Base-by-base conservation (phyloP, 2,888 invertebrate species). In the Labia minor region DNA sequence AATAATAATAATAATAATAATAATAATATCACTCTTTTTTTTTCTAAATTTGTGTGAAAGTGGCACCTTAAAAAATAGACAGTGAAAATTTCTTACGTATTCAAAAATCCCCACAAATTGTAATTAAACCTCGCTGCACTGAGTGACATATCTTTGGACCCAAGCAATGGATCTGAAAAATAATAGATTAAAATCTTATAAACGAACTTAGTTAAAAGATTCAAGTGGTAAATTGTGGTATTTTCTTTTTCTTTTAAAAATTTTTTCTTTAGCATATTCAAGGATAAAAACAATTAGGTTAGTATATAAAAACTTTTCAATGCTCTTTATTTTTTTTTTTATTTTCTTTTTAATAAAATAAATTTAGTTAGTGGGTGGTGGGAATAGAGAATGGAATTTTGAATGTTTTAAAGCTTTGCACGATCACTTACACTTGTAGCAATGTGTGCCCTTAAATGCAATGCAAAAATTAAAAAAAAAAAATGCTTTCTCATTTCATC, bases 401-500 rank as follows among this genome's bases (percentile, higher is more conserved):
- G 49, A 8, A n/a, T n/a, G n/a, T n/a, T n/a, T n/a, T n/a, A n/a
- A 14, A 49, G 49, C 49, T 49, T 33, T 49, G 49, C 49, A 49
- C 49, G 4, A 49, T 49, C 49, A 49, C 49, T 8, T 8, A 8
- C 49, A 49, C 49, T 8, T n/a, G 49, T 49, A 49, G 49, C 14
- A 26, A 26, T 49, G 49, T 49, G 49, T 49, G 49, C 16, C n/a
- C 49, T 49, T n/a, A 49, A 49, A 49, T 16, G 49, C 49, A 49
- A 49, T 49, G 49, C 49, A 49, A 49, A 49, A 49, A 26, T 6
- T 26, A 26, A 26, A 26, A 6, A 49, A 49, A 49, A 10, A 49
- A 49, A 49, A 49, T 49, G 49, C 49, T 49, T 49, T 49, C 49
- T 49, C 49, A 49, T 49, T 49, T 14, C 49, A 49, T 49, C 49